Conservation (phyloP, 2,888 invertebrate species). For the Aporophyla nigra region DNA sequence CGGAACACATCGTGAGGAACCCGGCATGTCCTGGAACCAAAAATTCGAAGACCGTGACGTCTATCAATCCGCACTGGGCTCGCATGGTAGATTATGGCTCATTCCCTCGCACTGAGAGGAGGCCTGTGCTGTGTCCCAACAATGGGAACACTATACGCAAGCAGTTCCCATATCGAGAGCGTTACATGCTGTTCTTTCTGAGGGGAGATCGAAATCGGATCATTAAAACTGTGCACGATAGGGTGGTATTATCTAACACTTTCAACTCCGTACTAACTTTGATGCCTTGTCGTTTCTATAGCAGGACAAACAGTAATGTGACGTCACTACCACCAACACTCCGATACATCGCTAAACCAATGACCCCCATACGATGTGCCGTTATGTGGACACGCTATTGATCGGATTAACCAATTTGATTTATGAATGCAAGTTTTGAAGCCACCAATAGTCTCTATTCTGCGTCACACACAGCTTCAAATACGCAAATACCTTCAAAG, state of each 20-base stretch:
- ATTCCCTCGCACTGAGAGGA: too few species aligned
- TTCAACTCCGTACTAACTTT: not conserved
- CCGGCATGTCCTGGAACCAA: too few species aligned
- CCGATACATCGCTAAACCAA: constrained; percentile 43
- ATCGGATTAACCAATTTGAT: constrained; percentile 45
- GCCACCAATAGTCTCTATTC: not conserved
- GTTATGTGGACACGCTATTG: constrained; percentile 57
- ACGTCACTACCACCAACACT: constrained; percentile 36
- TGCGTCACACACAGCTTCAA: not conserved
- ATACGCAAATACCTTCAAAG: constrained; percentile 9
- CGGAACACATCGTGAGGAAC: too few species aligned
- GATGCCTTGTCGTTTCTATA: not conserved
- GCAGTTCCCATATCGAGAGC: not conserved
- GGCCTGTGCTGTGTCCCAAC: too few species aligned
- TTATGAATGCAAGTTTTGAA: constrained; percentile 31
- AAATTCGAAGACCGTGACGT: too few species aligned
- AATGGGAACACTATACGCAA: not conserved
- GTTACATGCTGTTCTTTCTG: not conserved
- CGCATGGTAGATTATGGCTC: too few species aligned
- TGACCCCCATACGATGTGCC: constrained; percentile 55
- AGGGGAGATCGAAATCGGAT: constrained; percentile 1
- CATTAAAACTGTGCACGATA: not conserved
- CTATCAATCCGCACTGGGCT: too few species aligned
- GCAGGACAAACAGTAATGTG: constrained; percentile 28
- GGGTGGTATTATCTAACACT: not conserved